phyloP scores from a whole-genome alignment of 2,797 vertebrate genomes.

The Dicrostonyx torquatus region DNA sequence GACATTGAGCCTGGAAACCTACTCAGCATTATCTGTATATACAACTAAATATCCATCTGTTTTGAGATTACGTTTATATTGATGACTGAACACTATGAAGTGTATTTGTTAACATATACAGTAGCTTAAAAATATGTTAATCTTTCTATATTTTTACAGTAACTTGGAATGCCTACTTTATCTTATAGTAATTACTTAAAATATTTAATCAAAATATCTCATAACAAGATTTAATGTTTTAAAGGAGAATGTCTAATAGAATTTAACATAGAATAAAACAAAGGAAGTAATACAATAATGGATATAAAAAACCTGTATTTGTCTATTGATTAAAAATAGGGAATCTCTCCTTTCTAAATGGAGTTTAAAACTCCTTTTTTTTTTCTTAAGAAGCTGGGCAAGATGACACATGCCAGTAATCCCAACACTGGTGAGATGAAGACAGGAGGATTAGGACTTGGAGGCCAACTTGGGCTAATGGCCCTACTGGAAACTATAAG shows the following conservation, averaged over 20 bases:
- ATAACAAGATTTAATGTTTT: constrained; percentile 35
- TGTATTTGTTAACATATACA: background rate
- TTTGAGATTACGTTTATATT: constrained; percentile 15
- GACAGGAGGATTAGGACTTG: background rate
- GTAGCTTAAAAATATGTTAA: background rate
- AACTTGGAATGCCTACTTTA: background rate
- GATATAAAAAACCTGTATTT: constrained; percentile 2
- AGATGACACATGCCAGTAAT: background rate
- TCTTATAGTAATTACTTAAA: background rate
- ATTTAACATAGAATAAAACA: background rate
- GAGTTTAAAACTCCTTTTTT: background rate
- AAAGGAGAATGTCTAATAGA: background rate
- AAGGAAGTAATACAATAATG: background rate
- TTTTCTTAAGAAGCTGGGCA: background rate
- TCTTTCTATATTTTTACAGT: background rate
- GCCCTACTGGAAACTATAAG: background rate
- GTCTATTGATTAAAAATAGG: constrained; percentile 9
- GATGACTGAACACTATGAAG: constrained; percentile 33
- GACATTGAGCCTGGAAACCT: background rate
- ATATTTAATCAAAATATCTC: background rate
- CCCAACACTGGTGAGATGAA: background rate
- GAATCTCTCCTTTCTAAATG: background rate
- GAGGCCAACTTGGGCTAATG: background rate
- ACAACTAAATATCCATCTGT: background rate
- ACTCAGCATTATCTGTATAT: background rate